Percentiles rank a stretch among this genome's conserved stretches.
phyloP scores from a whole-genome alignment of 2,113 vertebrate genomes.

The Ciconia maguari region DNA sequence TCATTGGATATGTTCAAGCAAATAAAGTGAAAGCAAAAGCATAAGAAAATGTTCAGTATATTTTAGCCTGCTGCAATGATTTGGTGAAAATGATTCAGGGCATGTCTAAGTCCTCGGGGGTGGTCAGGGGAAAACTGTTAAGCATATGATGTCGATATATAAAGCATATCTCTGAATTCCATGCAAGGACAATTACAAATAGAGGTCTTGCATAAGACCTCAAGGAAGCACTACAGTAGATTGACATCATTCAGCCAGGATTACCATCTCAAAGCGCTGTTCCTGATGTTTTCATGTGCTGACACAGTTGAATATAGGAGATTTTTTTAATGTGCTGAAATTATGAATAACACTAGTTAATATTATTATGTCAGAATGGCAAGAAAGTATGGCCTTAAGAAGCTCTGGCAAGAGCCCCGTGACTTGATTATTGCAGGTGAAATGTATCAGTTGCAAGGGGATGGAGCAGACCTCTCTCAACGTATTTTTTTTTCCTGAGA shows the following conservation, averaged over 20 bases:
- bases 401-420: background rate
- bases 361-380: background rate
- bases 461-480: background rate
- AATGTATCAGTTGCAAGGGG: background rate
- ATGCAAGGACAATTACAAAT: background rate
- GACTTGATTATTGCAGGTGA: background rate
- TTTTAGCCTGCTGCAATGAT: background rate
- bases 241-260: background rate
- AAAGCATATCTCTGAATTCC: background rate
- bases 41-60: background rate
- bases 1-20: background rate
- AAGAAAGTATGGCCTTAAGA: background rate
- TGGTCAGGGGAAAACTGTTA: background rate
- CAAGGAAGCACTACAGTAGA: background rate
- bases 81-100: background rate
- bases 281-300: background rate
- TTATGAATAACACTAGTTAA: background rate
- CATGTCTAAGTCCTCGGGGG: background rate
- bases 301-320: background rate
- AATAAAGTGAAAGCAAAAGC: background rate
- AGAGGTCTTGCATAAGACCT: background rate
- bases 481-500: background rate
- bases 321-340: background rate
- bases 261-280: background rate
- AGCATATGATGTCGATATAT: rapidly evolving